These are phyloP conservation scores for Caerostris extrusa DNA, from an alignment of 1,140 invertebrate species.

Conservation along the genomic window DNA sequence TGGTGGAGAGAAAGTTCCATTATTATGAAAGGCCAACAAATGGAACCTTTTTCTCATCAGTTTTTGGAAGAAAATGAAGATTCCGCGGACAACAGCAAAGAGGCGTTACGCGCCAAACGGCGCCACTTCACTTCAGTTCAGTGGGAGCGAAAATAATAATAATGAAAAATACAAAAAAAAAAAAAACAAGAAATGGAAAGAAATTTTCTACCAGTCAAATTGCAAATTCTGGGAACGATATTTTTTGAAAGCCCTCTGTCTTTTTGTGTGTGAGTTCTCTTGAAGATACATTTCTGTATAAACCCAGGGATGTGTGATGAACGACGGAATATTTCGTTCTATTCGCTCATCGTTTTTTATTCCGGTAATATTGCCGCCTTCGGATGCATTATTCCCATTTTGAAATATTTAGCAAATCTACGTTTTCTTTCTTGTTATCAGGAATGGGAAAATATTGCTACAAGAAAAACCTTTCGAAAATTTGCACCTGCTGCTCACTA, in stretches of 20 bases:
- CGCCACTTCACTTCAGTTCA: not conserved
- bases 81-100: slow-evolving; percentile 72
- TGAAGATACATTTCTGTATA: slow-evolving; percentile 63
- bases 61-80: slow-evolving; percentile 74
- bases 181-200: slow-evolving; percentile 60
- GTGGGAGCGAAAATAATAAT: slow-evolving; percentile 59
- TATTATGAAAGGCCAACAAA: slow-evolving; percentile 78
- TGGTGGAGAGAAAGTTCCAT: slow-evolving; percentile 64
- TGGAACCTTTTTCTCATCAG: slow-evolving; percentile 77
- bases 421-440: not conserved
- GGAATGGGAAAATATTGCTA: not conserved
- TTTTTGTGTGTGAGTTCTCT: not conserved
- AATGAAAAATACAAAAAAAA: slow-evolving; percentile 50
- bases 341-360: slow-evolving; percentile 43
- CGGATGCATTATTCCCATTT: slow-evolving; percentile 18
- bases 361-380: not conserved
- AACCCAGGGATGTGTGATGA: slow-evolving; percentile 54
- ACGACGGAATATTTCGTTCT: slow-evolving; percentile 57
- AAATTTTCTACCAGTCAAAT: slow-evolving; percentile 76
- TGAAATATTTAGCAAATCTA: slow-evolving; percentile 40
- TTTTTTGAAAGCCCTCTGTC: slow-evolving; percentile 59
- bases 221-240: slow-evolving; percentile 75
- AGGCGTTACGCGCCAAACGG: slow-evolving; percentile 71
- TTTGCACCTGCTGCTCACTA: not conserved
- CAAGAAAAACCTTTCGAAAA: not conserved